A percentile compares a stretch with the other conserved stretches of the same genome.
Evolutionary conservation across 2,113 vertebrate species (phyloP).

Genomic region (Ammodytes dubius): DNA sequence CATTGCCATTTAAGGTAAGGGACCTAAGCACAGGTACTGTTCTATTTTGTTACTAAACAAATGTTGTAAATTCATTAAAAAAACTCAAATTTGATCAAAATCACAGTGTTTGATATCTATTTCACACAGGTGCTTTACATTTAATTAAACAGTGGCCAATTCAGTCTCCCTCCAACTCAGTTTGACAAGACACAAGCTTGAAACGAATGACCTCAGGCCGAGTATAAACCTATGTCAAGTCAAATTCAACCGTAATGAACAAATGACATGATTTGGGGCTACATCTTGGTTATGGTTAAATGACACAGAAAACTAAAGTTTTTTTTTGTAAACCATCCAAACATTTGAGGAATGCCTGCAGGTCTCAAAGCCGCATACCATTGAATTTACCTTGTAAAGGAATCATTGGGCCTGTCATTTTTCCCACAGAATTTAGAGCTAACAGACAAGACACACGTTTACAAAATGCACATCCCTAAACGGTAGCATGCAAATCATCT

Average conservation of each 20-base stretch:
- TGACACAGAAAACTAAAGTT: constrained; percentile 26
- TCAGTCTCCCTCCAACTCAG: neutral
- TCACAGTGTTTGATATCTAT: neutral
- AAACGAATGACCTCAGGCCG: neutral
- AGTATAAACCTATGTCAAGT: neutral
- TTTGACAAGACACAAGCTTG: constrained; percentile 13
- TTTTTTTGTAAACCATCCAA: constrained; percentile 19
- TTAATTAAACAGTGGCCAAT: neutral
- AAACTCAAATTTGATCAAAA: neutral
- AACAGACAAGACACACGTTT: neutral
- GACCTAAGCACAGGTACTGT: neutral
- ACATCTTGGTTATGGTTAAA: neutral
- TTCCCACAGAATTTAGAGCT: neutral
- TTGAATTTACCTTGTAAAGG: constrained; percentile 1
- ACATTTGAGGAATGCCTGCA: neutral
- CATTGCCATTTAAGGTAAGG: neutral
- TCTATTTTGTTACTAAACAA: neutral
- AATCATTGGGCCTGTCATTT: constrained; percentile 4
- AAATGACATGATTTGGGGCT: neutral
- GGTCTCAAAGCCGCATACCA: neutral
- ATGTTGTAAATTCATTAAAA: too few relatives aligned
- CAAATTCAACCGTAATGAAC: constrained; percentile 20
- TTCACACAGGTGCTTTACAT: neutral
- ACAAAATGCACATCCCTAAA: neutral
- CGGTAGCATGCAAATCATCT: constrained; percentile 4